These are phyloP conservation scores for Brachynemurus nebulosus DNA, from an alignment of 2,888 invertebrate genomes.

Conservation along the genomic window DNA sequence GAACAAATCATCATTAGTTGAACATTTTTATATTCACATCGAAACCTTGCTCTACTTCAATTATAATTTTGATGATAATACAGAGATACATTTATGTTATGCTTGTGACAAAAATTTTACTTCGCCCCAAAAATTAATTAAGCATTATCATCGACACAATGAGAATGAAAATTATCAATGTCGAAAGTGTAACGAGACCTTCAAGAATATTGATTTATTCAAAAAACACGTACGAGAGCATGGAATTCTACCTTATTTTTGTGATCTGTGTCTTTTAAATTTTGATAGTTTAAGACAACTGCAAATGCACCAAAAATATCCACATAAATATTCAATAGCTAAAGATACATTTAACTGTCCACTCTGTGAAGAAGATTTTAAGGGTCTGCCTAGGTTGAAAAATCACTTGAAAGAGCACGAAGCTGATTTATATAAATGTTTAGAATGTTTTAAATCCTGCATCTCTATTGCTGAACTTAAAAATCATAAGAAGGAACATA, in stretches of 20 bases:
- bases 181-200: no score
- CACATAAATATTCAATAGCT: background rate
- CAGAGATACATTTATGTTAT: no score
- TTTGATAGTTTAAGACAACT: background rate
- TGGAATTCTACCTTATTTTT: background rate
- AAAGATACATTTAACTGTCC: background rate
- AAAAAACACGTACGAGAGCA: conserved; percentile 1
- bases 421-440: background rate
- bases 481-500: background rate
- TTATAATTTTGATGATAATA: background rate
- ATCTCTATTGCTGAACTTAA: background rate
- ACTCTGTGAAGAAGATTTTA: background rate
- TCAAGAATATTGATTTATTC: no score
- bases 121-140: no score
- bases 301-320: background rate
- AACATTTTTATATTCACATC: no score
- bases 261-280: background rate
- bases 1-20: no score
- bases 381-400: background rate
- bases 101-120: no score
- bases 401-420: background rate
- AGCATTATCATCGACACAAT: no score
- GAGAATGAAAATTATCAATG: no score
- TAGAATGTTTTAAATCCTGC: background rate
- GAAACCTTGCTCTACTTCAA: no score